These are phyloP conservation scores for Rhadinocentrus ornatus DNA, from an alignment of 2,797 vertebrate species.

Conservation along the genomic window DNA sequence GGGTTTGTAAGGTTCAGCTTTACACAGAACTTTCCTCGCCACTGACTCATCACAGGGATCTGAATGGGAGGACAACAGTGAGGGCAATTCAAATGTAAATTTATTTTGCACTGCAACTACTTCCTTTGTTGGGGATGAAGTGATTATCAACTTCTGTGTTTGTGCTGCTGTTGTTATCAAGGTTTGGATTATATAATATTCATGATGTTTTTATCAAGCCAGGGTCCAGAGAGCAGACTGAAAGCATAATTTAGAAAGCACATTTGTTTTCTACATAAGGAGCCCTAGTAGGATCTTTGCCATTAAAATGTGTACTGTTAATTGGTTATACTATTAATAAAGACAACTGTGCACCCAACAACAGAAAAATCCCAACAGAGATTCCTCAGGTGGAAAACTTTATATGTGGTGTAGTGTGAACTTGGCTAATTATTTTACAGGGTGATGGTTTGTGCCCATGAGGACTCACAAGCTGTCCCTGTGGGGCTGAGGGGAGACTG, in stretches of 20 bases:
- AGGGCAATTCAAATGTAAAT: background rate
- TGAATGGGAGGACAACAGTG: constrained; percentile 42
- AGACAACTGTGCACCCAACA: background rate
- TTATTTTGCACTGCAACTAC: constrained; percentile 1
- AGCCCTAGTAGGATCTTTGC: background rate
- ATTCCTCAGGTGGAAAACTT: background rate
- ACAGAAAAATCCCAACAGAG: constrained; percentile 8
- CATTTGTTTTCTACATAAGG: background rate
- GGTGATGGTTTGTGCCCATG: background rate
- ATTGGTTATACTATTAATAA: background rate
- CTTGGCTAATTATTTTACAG: constrained; percentile 4
- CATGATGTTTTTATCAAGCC: constrained; percentile 37
- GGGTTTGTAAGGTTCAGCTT: constrained; percentile 89
- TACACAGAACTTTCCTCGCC: constrained; percentile 87
- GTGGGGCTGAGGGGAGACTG: constrained; percentile 79
- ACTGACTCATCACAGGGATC: constrained; percentile 88
- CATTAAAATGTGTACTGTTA: background rate
- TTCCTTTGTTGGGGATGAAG: constrained; percentile 7
- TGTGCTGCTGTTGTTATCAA: constrained; percentile 1
- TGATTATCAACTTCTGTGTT: background rate
- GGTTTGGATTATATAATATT: constrained; percentile 7
- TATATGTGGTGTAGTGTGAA: constrained; percentile 1
- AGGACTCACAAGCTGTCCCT: constrained; percentile 81
- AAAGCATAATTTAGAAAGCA: background rate
- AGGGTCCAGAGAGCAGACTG: background rate